These are phyloP conservation scores for Brachystomella parvula DNA, from an alignment of 1,140 invertebrate species.

Conservation along the genomic window DNA sequence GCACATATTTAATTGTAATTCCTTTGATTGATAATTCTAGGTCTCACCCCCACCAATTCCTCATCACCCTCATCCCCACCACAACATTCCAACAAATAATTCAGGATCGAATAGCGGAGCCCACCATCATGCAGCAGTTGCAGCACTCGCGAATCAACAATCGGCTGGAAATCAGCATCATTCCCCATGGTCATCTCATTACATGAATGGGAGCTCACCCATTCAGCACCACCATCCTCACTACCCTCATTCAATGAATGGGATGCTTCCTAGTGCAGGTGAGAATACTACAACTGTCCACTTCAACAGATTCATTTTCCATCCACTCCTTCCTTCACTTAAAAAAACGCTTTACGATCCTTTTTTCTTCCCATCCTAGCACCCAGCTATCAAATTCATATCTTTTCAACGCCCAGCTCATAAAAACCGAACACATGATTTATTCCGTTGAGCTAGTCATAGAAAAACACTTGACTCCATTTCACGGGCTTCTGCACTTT, in stretches of 20 bases:
- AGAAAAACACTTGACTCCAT: conserved; percentile 1
- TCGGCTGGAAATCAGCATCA: conserved; percentile 15
- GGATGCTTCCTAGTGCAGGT: conserved; percentile 43
- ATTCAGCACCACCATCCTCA: conserved; percentile 57
- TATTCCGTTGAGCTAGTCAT: not conserved
- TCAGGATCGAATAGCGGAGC: not conserved
- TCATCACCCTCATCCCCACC: conserved; percentile 10
- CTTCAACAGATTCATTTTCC: not conserved
- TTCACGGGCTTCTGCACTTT: not conserved
- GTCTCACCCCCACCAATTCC: conserved; percentile 6
- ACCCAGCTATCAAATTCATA: not conserved
- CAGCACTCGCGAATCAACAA: conserved; percentile 9
- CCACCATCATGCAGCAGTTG: conserved; percentile 7
- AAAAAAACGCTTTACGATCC: not conserved
- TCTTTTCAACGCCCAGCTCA: not conserved
- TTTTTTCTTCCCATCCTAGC: not conserved
- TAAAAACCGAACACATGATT: no score
- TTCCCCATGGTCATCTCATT: conserved; percentile 19
- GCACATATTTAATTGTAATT: not conserved
- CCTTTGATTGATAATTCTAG: not conserved
- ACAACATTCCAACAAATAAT: not conserved
- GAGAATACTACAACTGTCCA: not conserved
- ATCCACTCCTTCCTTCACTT: not conserved
- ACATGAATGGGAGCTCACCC: conserved; percentile 41
- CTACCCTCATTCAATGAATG: conserved; percentile 53